Base-by-base conservation (phyloP, 2,888 invertebrate genomes). In the Sabatieria punctata region DNA sequence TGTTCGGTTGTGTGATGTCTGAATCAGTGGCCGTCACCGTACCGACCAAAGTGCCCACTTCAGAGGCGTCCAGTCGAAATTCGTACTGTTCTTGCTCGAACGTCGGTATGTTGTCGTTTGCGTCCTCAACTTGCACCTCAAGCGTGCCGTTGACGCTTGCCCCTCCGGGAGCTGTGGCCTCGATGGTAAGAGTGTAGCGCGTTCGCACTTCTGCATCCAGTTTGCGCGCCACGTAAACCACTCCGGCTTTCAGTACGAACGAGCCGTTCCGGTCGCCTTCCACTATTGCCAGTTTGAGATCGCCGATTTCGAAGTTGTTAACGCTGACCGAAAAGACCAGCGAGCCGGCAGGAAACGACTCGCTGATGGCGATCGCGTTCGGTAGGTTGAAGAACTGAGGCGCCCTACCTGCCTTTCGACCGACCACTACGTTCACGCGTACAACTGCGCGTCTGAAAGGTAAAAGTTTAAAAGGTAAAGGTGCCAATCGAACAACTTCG, bases 181-280 rank as follows among this genome's bases (percentile, higher is more conserved):
- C 8, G n/a, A 91, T 79, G 1, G 78, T 82, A 52, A 93, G 69
- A 36, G 79, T 71, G 65, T 91, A 91, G 23, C 80, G 78, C 39
- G 80, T 77, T 64, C 83, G 82, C 30, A 88, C 75, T 71, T 91
- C 91, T 67, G 80, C 89, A 69, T 91, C 89, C 23, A 93, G 73
- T 65, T 85, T 84, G 70, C 88, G 88, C 26, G 85, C 84, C 4
- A 91, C 85, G 51, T 86, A 74, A 18, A 93, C 79, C 37, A 85
- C 77, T 1, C 89, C 91, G 4, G 6, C 41, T 8, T 23, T 18
- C 11, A 41, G 13, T 6, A 6, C 21, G 21, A 41, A 41, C 23
- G 41, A 22, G 15, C 23, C 21, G 41, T 41, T 41, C 15, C 4
- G 18, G 24, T 41, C 23, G 21, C 41, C 41, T 11, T 4, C 6